Base-by-base conservation (phyloP, 2,888 invertebrate genomes). In the Oeneis ivallda region DNA sequence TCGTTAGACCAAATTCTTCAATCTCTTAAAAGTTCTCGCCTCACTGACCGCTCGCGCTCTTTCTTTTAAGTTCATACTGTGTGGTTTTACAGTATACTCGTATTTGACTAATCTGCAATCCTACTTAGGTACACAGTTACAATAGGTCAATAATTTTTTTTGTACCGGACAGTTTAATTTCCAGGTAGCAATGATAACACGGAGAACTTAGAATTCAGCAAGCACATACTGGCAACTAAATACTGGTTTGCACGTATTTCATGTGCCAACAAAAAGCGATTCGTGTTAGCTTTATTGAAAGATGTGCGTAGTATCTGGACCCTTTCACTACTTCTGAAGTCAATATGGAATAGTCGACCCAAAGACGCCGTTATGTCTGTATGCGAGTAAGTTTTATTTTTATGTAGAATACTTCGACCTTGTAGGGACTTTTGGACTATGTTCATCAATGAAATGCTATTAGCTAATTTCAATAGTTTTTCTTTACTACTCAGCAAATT, bases 331-430 rank as follows among this genome's bases (percentile, higher is more conserved):
- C 71, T 91, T 0, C 75, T 91, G n/a, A 90, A 89, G 64, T 84
- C 86, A 1, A 80, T 89, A 61, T 91, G 91, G 91, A 89, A 85
- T 66, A 87, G 86, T 67, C 79, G 84, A 0, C 83, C 85, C 1
- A 91, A 90, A 68, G 91, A 91, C 71, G 82, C 89, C 11, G 80
- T 90, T 0, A 64, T 83, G 32, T 90, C 90, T 49, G 71, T 76
- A 32, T 76, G 73, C 75, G 80, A 83, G 90, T 89, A 63, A 76
- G 84, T 72, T 50, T 26, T 50, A 10, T 26, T 50, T 7, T 7
- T n/a, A 52, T n/a, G 32, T 34, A 9, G 8, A 26, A 26, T 26
- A 26, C 26, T 26, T 26, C 26, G 26, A 26, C 26, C 2, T 26
- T 4, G 26, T 26, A 5, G 2, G 26, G 5, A 26, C 5, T 26